Percentiles rank a stretch among this genome's conserved stretches.
These are phyloP conservation scores for Enteromius mattozi DNA, from an alignment of 2,797 vertebrate genomes.

Conservation along the genomic window DNA sequence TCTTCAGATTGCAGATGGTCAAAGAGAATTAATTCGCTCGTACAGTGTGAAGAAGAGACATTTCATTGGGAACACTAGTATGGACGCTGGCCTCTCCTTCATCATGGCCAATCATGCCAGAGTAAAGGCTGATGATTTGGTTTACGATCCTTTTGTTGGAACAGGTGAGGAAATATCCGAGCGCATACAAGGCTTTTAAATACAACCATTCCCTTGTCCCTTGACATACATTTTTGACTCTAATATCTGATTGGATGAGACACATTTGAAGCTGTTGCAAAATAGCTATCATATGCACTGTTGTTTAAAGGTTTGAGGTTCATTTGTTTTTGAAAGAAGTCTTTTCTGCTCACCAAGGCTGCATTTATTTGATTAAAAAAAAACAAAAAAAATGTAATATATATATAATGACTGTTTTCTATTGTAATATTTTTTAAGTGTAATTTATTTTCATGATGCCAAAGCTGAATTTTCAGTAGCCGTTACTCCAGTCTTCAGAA, in stretches of 20 bases:
- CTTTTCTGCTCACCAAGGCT: neutral
- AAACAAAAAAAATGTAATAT: neutral
- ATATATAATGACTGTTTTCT: neutral
- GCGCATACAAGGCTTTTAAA: neutral
- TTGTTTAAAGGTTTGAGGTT: too few relatives aligned
- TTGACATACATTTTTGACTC: neutral
- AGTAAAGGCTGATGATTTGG: constrained; percentile 90
- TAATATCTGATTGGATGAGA: neutral
- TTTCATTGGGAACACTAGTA: constrained; percentile 97
- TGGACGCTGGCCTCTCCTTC: constrained; percentile 96
- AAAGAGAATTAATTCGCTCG: constrained; percentile 94
- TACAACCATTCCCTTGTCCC: neutral
- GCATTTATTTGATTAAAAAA: neutral
- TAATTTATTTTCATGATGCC: neutral
- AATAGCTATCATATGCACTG: neutral
- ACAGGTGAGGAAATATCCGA: constrained; percentile 81
- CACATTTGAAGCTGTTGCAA: neutral
- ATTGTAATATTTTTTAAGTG: neutral
- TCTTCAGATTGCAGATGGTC: constrained; percentile 91
- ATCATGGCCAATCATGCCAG: constrained; percentile 95
- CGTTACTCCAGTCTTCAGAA: neutral
- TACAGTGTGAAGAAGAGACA: constrained; percentile 98
- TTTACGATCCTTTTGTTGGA: constrained; percentile 98
- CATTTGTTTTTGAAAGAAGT: neutral
- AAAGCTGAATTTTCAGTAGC: neutral